A percentile compares a stretch with the other conserved stretches of the same genome.
These are phyloP conservation scores for Agelastica alni DNA, from an alignment of 2,888 invertebrate genomes.

Conservation along the genomic window DNA sequence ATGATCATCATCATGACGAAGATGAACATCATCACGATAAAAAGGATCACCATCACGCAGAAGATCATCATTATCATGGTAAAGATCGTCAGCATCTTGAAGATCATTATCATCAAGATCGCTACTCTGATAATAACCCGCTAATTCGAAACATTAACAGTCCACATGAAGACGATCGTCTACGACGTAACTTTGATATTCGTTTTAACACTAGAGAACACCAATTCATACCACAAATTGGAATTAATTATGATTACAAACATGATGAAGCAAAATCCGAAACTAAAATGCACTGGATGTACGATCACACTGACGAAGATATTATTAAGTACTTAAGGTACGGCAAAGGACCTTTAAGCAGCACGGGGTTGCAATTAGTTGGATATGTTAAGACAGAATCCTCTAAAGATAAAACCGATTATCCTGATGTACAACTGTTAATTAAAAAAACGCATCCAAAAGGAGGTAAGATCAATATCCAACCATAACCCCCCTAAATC, in stretches of 20 bases:
- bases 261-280: not conserved
- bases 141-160: not conserved
- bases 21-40: constrained; percentile 41
- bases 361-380: constrained; percentile 43
- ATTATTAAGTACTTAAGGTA: constrained; percentile 48
- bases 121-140: not conserved
- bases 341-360: constrained; percentile 48
- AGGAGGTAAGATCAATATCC: constrained; percentile 21
- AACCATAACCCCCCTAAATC: not conserved
- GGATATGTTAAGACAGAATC: constrained; percentile 48
- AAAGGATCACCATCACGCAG: constrained; percentile 27
- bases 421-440: constrained; percentile 49
- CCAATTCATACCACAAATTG: not conserved
- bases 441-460: constrained; percentile 40
- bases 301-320: constrained; percentile 34
- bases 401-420: constrained; percentile 43
- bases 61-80: not conserved
- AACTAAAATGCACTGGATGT: constrained; percentile 1
- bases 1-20: constrained; percentile 37
- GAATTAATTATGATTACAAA: not conserved
- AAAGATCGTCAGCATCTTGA: not conserved
- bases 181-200: not conserved
- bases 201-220: not conserved
- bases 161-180: not conserved
- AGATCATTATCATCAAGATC: not conserved